Evolutionary conservation across 1,140 invertebrate species (phyloP), one percentile per base, ranked within the genome.

Genomic region (Neotoxoptera formosana): DNA sequence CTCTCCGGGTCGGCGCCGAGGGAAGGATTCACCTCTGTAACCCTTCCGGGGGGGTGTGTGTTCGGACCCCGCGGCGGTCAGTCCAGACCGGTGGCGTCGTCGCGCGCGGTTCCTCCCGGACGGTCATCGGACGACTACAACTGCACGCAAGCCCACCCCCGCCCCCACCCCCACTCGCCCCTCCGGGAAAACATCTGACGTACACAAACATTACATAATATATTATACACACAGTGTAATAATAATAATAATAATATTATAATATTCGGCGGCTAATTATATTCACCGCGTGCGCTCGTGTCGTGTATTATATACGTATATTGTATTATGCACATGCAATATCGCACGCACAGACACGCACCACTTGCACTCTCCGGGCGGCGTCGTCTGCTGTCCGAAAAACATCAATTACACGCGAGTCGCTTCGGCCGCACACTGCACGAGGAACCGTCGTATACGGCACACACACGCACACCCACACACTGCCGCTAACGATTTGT

Each of bases 231-330:
- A 53, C 51, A 23, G 21, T 53, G 30, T 47, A 56, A 20, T 41
- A 47, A 41, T 83, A 56, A 20, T 41, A 47, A 41, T 83, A 41
- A 84, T 36, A 83, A 20, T 91, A 83, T 25, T 83, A 84, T 84
- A 53, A 83, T 92, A 83, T 83, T 84, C 45, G 60, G 48, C 81
- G 76, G 45, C 91, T 92, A 92, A 92, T 92, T 92, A 92, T 91
- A 91, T 91, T 91, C 88, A 90, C 88, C 88, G 88, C 88, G 53
- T 17, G 87, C 8, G 89, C 60, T 23, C 51, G 14, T 7, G 47
- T 47, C 6, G 20, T 48, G 30, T 92, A n/a, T n/a, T n/a, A n/a
- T n/a, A n/a, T n/a, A 83, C n/a, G 17, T 84, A 36, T 30, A 21
- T 21, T 21, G 4, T 67, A 67, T n/a, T 67, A 67, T 84, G 45